These are phyloP conservation scores for Panthera leo DNA, from an alignment of 2,113 vertebrate species.

Conservation along the genomic window DNA sequence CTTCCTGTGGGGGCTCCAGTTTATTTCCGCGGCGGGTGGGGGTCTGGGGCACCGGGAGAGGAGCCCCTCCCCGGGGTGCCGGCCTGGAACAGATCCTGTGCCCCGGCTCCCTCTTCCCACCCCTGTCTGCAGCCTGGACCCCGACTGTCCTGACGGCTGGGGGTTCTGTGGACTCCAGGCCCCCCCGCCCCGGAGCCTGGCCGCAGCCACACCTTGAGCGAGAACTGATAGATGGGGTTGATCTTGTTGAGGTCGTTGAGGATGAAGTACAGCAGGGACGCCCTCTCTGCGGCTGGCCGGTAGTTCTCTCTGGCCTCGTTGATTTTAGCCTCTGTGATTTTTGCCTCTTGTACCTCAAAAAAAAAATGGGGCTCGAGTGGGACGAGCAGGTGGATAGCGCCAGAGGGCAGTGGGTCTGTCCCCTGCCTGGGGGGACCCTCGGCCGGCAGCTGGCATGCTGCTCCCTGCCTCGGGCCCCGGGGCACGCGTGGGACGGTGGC, in stretches of 20 bases:
- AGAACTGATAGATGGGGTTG: constrained; percentile 89
- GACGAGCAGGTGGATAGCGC: fast-evolving
- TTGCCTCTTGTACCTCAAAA: constrained; percentile 84
- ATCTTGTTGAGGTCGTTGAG: constrained; percentile 88
- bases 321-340: constrained; percentile 84
- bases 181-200: fast-evolving
- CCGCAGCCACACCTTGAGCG: constrained; percentile 80
- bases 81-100: fast-evolving
- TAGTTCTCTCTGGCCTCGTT: constrained; percentile 84
- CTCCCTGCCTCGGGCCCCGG: background rate
- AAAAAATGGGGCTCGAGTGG: background rate
- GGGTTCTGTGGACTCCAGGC: background rate
- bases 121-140: background rate
- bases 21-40: background rate
- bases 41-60: background rate
- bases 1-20: fast-evolving
- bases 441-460: fast-evolving
- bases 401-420: fast-evolving
- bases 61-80: no score
- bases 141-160: fast-evolving
- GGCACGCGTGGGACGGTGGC: fast-evolving
- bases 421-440: background rate
- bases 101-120: fast-evolving
- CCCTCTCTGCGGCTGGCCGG: constrained; percentile 78
- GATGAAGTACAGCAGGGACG: constrained; percentile 87